phyloP scores from a whole-genome alignment of 2,888 invertebrate species.

The Catocala fraxini region DNA sequence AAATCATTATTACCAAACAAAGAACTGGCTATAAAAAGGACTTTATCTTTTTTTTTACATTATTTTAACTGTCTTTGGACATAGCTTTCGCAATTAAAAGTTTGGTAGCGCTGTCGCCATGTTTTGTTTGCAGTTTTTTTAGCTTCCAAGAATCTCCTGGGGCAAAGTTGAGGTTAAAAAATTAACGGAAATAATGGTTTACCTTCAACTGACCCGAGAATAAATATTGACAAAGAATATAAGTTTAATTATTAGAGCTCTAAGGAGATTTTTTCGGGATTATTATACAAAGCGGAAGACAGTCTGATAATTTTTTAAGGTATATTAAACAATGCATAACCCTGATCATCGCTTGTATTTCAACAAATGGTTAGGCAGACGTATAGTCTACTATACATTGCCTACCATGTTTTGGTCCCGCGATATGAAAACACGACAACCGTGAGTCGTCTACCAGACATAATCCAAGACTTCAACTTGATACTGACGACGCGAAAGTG shows the following conservation, averaged over 20 bases:
- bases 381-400: no score
- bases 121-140: constrained; percentile 29
- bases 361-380: no score
- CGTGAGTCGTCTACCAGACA: no score
- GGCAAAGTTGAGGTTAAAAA: constrained; percentile 10
- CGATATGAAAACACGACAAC: no score
- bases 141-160: neutral
- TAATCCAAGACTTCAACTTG: no score
- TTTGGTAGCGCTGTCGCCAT: constrained; percentile 27
- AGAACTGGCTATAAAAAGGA: constrained; percentile 11
- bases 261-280: no score
- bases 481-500: no score
- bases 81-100: constrained; percentile 48
- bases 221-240: constrained; percentile 8
- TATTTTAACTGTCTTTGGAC: constrained; percentile 31
- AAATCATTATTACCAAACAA: constrained; percentile 2
- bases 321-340: no score
- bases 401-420: no score
- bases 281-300: no score
- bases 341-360: no score
- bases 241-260: constrained; percentile 6
- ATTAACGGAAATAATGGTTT: constrained; percentile 13
- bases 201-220: constrained; percentile 8
- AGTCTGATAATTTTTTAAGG: no score
- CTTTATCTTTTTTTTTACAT: constrained; percentile 8